Conservation (phyloP, 2,113 vertebrate genomes). For the Neopipo cinnamomea region DNA sequence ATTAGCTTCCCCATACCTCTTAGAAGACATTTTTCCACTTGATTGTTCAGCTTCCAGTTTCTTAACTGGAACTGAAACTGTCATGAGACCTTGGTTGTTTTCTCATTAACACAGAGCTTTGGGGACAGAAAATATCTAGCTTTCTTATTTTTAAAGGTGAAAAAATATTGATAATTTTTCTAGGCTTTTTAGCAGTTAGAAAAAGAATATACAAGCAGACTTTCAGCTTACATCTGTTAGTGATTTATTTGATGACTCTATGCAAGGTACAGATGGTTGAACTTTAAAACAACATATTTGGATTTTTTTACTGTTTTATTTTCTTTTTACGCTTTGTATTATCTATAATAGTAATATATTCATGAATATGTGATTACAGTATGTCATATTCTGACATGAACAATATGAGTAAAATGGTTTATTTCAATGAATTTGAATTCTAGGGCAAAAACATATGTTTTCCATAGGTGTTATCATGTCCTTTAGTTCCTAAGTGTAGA, state of each 20-base stretch:
- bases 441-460: not conserved
- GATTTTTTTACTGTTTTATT: not conserved
- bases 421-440: not conserved
- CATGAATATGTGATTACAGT: not conserved
- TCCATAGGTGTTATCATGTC: not conserved
- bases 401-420: not conserved
- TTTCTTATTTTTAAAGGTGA: not conserved
- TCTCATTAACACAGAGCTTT: not conserved
- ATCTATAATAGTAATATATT: not conserved
- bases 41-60: not conserved
- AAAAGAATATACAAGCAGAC: not conserved
- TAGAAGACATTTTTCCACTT: not conserved
- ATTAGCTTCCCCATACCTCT: not conserved
- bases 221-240: not conserved
- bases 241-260: not conserved
- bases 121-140: not conserved
- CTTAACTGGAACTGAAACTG: not conserved
- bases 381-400: not conserved
- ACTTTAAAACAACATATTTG: not conserved
- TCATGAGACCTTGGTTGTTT: not conserved
- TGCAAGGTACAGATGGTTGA: not conserved
- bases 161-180: not conserved
- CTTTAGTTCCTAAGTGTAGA: not conserved
- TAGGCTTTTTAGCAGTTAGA: not conserved
- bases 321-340: not conserved